Evolutionary conservation across 2,888 invertebrate genomes (phyloP).

Genomic region (Ophion ventricosus): DNA sequence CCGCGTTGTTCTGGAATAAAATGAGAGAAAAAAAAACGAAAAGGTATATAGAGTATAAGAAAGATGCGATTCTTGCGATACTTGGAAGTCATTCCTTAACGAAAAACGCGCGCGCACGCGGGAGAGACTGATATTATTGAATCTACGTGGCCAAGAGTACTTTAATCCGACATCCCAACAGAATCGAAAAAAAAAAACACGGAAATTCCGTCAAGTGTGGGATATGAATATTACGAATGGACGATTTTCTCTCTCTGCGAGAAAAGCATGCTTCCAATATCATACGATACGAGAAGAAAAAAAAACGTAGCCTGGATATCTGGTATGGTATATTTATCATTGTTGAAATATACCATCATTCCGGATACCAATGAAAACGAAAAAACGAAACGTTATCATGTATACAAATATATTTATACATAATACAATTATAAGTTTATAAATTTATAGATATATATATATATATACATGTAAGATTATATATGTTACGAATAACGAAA

Average conservation of each 20-base stretch:
- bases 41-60: not conserved
- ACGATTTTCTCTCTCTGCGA: constrained; percentile 78
- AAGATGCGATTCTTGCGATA: constrained; percentile 22
- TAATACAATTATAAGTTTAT: constrained; percentile 65
- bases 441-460: constrained; percentile 65
- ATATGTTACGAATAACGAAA: constrained; percentile 64
- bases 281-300: constrained; percentile 29
- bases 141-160: constrained; percentile 69
- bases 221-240: constrained; percentile 53
- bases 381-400: constrained; percentile 55
- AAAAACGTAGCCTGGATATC: constrained; percentile 40
- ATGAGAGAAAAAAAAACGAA: not conserved
- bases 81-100: not conserved
- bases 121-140: constrained; percentile 50
- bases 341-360: constrained; percentile 74
- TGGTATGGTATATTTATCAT: constrained; percentile 75
- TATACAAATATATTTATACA: constrained; percentile 68
- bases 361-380: constrained; percentile 58
- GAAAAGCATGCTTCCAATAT: constrained; percentile 79
- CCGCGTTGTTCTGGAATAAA: not conserved
- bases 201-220: constrained; percentile 11
- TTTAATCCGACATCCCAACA: constrained; percentile 48
- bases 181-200: constrained; percentile 1
- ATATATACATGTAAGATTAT: constrained; percentile 62
- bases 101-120: constrained; percentile 5